Percentiles rank a stretch among this genome's conserved stretches.
These are phyloP conservation scores for Cataglyphis albicans DNA, from an alignment of 2,888 invertebrate genomes.

Conservation along the genomic window DNA sequence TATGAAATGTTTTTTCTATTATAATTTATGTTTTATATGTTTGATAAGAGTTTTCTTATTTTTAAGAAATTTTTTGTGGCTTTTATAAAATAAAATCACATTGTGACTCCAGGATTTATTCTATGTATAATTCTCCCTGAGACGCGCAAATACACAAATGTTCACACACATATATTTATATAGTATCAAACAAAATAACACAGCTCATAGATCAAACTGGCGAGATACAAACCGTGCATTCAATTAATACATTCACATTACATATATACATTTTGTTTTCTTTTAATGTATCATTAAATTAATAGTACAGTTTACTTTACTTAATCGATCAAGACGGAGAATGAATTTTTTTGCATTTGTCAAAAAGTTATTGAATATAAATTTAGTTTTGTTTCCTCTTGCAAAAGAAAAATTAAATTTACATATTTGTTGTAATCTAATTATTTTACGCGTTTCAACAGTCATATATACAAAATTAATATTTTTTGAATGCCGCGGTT, in stretches of 20 bases:
- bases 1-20: slow-evolving; percentile 5
- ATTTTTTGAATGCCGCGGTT: background rate
- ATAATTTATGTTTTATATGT: slow-evolving; percentile 20
- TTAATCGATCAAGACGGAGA: slow-evolving; percentile 20
- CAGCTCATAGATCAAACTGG: slow-evolving; percentile 33
- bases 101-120: slow-evolving; percentile 38
- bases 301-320: background rate
- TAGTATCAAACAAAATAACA: slow-evolving; percentile 46
- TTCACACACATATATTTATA: slow-evolving; percentile 26
- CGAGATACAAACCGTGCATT: slow-evolving; percentile 16
- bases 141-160: slow-evolving; percentile 51
- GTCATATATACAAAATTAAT: slow-evolving; percentile 10
- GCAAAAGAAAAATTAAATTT: slow-evolving; percentile 21
- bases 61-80: background rate
- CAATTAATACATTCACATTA: slow-evolving; percentile 3
- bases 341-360: slow-evolving; percentile 25
- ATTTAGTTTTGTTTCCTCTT: background rate
- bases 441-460: background rate
- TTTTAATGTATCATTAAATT: slow-evolving; percentile 24
- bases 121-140: slow-evolving; percentile 53
- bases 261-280: slow-evolving; percentile 28
- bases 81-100: slow-evolving; percentile 39
- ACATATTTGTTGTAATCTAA: background rate
- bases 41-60: background rate
- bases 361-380: slow-evolving; percentile 24